phyloP scores from a whole-genome alignment of 2,888 invertebrate genomes.

The Blera fallax region DNA sequence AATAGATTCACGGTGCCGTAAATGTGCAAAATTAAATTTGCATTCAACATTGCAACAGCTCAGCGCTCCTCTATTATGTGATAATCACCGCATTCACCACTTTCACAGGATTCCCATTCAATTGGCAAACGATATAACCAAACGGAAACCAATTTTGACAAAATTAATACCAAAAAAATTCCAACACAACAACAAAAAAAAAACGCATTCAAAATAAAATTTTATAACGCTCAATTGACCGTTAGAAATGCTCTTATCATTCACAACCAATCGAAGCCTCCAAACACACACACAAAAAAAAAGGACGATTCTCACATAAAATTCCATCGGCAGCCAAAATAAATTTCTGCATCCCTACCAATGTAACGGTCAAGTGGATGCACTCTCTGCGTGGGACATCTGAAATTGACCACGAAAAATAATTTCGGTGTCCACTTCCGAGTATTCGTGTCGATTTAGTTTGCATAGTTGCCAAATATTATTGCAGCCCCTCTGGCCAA shows the following conservation, averaged over 20 bases:
- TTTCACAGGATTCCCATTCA: constrained; percentile 37
- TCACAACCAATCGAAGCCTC: constrained; percentile 24
- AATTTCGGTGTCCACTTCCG: constrained; percentile 27
- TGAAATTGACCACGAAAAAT: constrained; percentile 54
- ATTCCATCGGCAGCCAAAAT: background rate
- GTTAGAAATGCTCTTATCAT: constrained; percentile 59
- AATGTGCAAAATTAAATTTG: constrained; percentile 48
- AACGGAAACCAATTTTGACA: constrained; percentile 41
- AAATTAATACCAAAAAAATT: background rate
- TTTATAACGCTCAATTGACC: constrained; percentile 63
- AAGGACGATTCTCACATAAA: background rate
- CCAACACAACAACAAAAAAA: background rate
- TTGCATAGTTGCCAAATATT: constrained; percentile 56
- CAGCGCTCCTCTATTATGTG: constrained; percentile 51
- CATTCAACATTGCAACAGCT: constrained; percentile 22
- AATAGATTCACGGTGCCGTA: constrained; percentile 14
- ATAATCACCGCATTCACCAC: constrained; percentile 64
- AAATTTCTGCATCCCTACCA: background rate
- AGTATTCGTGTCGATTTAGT: constrained; percentile 46
- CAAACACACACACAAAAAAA: background rate
- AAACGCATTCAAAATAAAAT: constrained; percentile 32
- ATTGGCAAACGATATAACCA: constrained; percentile 55
- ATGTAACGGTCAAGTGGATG: background rate
- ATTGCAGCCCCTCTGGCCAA: background rate
- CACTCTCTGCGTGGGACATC: constrained; percentile 15